These are phyloP conservation scores for Melieria picta DNA, from an alignment of 2,888 invertebrate species.

Conservation along the genomic window DNA sequence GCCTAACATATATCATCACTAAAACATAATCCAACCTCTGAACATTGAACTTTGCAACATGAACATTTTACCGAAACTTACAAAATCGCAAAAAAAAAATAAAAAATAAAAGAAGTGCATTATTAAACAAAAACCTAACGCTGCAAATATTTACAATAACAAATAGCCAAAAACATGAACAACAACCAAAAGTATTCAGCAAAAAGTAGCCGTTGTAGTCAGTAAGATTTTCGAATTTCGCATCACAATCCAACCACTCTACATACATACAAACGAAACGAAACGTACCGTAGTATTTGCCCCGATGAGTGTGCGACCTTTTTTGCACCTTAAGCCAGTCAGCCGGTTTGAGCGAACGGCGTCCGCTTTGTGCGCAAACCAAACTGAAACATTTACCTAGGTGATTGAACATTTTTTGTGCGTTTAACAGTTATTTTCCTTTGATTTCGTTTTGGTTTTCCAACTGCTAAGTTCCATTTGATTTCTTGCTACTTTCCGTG, in stretches of 20 bases:
- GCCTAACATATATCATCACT: slow-evolving; percentile 64
- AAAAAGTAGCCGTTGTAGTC: slow-evolving; percentile 3
- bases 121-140: slow-evolving; percentile 20
- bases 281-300: too few species aligned
- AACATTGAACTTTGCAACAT: slow-evolving; percentile 44
- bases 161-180: slow-evolving; percentile 7
- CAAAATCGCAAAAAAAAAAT: slow-evolving; percentile 17
- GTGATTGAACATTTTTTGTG: too few species aligned
- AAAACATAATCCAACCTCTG: slow-evolving; percentile 53
- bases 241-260: slow-evolving; percentile 16
- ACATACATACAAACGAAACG: too few species aligned
- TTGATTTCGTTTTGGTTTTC: too few species aligned
- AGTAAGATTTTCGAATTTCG: slow-evolving; percentile 18
- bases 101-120: slow-evolving; percentile 25
- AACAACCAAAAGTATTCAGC: slow-evolving; percentile 15
- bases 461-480: too few species aligned
- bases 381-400: too few species aligned
- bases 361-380: too few species aligned
- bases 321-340: too few species aligned
- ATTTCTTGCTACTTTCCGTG: too few species aligned
- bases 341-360: too few species aligned
- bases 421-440: too few species aligned
- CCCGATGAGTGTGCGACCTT: too few species aligned
- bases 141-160: slow-evolving; percentile 9
- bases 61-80: slow-evolving; percentile 23